Evolutionary conservation across 2,797 vertebrate species (phyloP), one percentile per base, ranked within the genome.

Genomic region (Sebastes taczanowskii): DNA sequence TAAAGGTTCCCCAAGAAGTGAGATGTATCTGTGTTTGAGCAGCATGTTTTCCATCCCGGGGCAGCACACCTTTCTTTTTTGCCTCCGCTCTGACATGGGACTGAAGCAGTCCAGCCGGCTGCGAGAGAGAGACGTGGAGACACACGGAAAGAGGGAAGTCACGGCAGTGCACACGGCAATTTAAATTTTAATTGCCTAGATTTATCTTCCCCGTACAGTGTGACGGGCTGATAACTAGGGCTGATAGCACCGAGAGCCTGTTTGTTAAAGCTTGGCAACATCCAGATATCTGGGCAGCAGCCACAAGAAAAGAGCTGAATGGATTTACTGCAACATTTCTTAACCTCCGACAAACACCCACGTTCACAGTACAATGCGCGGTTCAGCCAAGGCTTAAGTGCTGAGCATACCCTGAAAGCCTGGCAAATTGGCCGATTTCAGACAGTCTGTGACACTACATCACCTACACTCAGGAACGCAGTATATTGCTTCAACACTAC

Each of bases 161-260:
- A 94, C 88, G 87, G 88, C 88, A 71, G 79, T 94, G 38, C 93
- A 91, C 94, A 92, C 91, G 42, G 93, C 93, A 95, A 96, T 96
- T 95, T 95, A 93, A 95, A 95, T 95, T 95, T 95, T 95, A 96
- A 96, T 96, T 96, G 95, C 91, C 93, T 93, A 94, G 95, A 96
- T 96, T 95, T 94, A 95, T 95, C 95, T 95, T 94, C 93, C 85
- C 86, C 77, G 71, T 88, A 86, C 93, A 92, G 94, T 95, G 91
- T 95, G 94, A 96, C 94, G 91, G 91, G 89, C 86, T 94, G 95
- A 95, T 96, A 95, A 95, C 89, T 81, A 80, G 84, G 74, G 86
- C 93, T 94, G 95, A 96, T 96, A 95, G 92, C 87, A 73, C 79
- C 35, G 67, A 77, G 88, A 89, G 90, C 87, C 83, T 89, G 91